These are phyloP conservation scores for Oxytorus armatus DNA, from an alignment of 2,888 invertebrate species.

Conservation along the genomic window DNA sequence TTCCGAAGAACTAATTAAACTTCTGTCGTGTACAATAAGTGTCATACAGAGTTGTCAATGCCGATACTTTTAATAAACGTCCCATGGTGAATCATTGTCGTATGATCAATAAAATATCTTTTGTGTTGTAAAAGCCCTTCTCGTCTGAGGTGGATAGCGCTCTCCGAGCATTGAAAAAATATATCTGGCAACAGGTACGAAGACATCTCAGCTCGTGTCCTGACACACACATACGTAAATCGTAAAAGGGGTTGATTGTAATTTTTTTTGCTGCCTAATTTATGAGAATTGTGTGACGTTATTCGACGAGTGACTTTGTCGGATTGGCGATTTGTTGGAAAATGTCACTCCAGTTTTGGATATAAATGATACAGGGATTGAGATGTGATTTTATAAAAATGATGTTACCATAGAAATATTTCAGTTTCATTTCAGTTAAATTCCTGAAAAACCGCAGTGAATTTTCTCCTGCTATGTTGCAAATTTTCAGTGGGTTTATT, in stretches of 20 bases:
- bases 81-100: slow-evolving; percentile 24
- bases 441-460: too few species aligned
- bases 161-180: neutral
- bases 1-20: slow-evolving; percentile 62
- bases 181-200: neutral
- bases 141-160: neutral
- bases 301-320: too few species aligned
- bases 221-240: neutral
- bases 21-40: slow-evolving; percentile 49
- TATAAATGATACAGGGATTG: too few species aligned
- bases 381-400: too few species aligned
- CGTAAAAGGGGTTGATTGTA: neutral
- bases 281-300: neutral
- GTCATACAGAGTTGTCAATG: slow-evolving; percentile 45
- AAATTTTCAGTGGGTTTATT: too few species aligned
- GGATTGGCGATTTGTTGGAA: too few species aligned
- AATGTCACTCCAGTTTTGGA: too few species aligned
- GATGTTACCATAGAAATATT: too few species aligned
- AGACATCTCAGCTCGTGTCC: neutral
- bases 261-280: neutral
- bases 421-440: too few species aligned
- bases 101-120: slow-evolving; percentile 56
- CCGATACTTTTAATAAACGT: slow-evolving; percentile 49
- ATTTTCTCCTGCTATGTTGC: too few species aligned
- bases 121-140: slow-evolving; percentile 16